Conservation (phyloP, 2,888 invertebrate genomes). For the Clusia tigrina region DNA sequence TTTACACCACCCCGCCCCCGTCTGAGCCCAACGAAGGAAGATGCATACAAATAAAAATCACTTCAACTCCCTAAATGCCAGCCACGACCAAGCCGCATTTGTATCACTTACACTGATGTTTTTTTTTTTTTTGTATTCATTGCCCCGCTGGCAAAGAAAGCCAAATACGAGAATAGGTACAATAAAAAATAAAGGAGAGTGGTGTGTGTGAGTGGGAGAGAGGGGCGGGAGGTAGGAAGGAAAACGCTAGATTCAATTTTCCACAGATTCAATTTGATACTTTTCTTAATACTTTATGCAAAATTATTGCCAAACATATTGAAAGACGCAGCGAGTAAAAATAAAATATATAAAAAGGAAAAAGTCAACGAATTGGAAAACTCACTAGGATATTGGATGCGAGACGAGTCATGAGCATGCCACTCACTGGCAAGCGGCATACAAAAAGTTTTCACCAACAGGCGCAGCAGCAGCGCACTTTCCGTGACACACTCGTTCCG, state of each 20-base stretch:
- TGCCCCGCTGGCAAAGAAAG: not conserved
- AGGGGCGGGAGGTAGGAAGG: not conserved
- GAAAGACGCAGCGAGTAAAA: constrained; percentile 29
- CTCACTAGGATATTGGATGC: constrained; percentile 40
- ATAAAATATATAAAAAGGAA: constrained; percentile 12
- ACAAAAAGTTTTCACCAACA: constrained; percentile 5
- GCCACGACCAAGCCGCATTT: constrained; percentile 17
- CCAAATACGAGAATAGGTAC: not conserved
- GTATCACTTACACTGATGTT: constrained; percentile 23
- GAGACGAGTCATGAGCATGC: not conserved
- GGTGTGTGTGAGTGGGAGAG: constrained; percentile 1
- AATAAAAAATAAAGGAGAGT: constrained; percentile 9
- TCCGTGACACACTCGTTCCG: constrained; percentile 3
- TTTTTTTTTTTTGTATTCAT: too few relatives aligned
- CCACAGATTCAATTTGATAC: constrained; percentile 55
- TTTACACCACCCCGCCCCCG: constrained; percentile 21
- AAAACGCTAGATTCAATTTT: constrained; percentile 40
- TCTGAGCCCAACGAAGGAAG: not conserved
- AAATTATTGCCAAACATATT: constrained; percentile 54
- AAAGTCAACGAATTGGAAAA: constrained; percentile 57
- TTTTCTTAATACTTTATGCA: constrained; percentile 51
- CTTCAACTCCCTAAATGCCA: constrained; percentile 17
- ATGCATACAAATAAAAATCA: constrained; percentile 7
- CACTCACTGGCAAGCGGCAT: too few relatives aligned
- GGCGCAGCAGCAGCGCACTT: not conserved